Percentiles rank a stretch among this genome's conserved stretches.
phyloP scores from a whole-genome alignment of 2,888 invertebrate species.

The Mythimna albipuncta region DNA sequence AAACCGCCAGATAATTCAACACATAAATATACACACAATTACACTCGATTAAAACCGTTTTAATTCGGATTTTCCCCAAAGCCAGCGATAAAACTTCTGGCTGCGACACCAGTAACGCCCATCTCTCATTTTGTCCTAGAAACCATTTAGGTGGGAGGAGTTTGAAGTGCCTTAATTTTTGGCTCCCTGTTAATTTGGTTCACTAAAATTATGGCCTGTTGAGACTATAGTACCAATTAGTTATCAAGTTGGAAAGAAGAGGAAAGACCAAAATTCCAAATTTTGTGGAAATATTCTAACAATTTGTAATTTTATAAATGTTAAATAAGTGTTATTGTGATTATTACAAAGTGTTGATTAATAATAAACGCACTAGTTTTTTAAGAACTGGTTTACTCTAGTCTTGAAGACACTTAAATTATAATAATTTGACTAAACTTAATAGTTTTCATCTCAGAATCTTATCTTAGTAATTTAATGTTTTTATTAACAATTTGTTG shows the following conservation, averaged over 20 bases:
- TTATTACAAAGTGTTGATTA: too few species aligned
- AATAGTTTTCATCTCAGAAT: too few species aligned
- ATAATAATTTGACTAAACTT: too few species aligned
- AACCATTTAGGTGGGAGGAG: slow-evolving; percentile 70
- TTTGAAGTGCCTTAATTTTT: slow-evolving; percentile 69
- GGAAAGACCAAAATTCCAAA: neutral
- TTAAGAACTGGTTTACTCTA: too few species aligned
- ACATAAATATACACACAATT: slow-evolving; percentile 24
- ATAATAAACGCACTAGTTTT: too few species aligned
- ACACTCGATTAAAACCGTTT: slow-evolving; percentile 58
- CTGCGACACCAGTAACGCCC: slow-evolving; percentile 76
- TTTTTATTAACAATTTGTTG: too few species aligned
- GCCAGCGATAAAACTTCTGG: slow-evolving; percentile 79
- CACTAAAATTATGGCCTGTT: slow-evolving; percentile 44
- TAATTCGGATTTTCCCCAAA: slow-evolving; percentile 63
- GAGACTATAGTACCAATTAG: slow-evolving; percentile 21
- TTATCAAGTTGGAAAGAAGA: neutral
- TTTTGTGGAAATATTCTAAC: neutral
- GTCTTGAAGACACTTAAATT: too few species aligned
- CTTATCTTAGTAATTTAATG: too few species aligned
- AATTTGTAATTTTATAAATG: neutral
- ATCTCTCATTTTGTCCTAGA: slow-evolving; percentile 79
- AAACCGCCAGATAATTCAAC: neutral
- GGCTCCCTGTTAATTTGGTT: slow-evolving; percentile 65
- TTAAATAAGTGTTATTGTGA: too few species aligned